Conservation (phyloP, 2,797 vertebrate genomes). For the Eulemur coronatus region DNA sequence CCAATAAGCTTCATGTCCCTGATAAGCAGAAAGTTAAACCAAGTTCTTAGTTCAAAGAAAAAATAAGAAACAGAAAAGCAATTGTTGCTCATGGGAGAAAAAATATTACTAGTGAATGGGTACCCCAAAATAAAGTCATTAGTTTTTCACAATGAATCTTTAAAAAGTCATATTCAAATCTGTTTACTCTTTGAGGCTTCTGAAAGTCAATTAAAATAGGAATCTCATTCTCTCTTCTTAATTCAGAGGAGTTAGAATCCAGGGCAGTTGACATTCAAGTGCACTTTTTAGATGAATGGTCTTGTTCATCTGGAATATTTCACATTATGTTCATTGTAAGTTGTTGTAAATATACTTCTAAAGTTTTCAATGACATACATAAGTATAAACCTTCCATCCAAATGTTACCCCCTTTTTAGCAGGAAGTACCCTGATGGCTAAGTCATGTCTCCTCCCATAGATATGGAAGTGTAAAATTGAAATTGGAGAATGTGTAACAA, state of each 20-base stretch:
- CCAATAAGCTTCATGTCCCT: background rate
- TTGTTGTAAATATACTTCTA: background rate
- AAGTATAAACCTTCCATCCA: too few species aligned
- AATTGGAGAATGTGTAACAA: too few species aligned
- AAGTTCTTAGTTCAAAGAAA: background rate
- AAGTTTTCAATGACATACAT: too few species aligned
- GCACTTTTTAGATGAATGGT: background rate
- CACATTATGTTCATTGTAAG: background rate
- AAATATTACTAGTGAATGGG: background rate
- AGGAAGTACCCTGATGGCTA: too few species aligned
- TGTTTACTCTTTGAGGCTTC: background rate
- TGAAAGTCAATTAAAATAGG: background rate
- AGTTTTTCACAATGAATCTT: background rate
- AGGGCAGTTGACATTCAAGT: background rate
- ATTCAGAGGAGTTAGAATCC: background rate
- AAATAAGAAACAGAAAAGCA: background rate
- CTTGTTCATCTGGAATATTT: background rate
- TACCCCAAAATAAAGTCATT: background rate
- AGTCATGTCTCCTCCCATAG: too few species aligned
- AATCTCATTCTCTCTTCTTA: background rate
- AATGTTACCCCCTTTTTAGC: too few species aligned
- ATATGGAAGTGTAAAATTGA: too few species aligned
- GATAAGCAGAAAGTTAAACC: background rate
- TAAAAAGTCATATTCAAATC: background rate
- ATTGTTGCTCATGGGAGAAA: background rate